phyloP scores from a whole-genome alignment of 2,797 vertebrate genomes.

The Clarias platycephalus region DNA sequence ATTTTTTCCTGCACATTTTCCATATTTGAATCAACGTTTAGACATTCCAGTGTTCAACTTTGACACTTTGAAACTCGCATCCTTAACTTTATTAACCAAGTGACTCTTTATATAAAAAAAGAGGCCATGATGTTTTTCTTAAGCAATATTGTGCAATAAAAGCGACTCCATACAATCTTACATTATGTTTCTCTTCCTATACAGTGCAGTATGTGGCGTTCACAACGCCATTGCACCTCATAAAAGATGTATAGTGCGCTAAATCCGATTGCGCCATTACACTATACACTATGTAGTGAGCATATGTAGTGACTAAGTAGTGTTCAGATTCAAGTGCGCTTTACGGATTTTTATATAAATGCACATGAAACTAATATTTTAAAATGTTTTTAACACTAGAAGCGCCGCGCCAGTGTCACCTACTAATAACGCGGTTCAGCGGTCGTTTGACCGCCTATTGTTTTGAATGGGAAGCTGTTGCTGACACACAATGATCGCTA shows the following conservation, averaged over 20 bases:
- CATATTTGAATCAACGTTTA: background rate
- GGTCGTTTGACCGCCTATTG: no score
- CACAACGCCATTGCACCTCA: background rate
- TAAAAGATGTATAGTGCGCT: background rate
- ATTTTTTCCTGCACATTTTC: background rate
- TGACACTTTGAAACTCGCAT: background rate
- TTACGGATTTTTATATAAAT: background rate
- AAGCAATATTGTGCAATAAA: background rate
- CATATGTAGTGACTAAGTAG: background rate
- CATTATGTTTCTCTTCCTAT: background rate
- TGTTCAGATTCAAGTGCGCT: background rate
- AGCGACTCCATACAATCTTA: background rate
- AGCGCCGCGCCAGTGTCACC: no score
- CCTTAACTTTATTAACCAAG: background rate
- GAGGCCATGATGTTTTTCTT: background rate
- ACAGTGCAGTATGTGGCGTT: background rate
- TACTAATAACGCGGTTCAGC: no score
- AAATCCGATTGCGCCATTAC: background rate
- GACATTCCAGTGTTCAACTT: background rate
- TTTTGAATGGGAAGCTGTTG: no score
- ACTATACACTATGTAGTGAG: background rate
- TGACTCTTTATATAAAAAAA: background rate
- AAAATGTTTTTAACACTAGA: no score
- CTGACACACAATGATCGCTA: no score
- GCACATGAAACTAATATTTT: background rate